These are phyloP conservation scores for Microctonus brassicae DNA, from an alignment of 2,888 invertebrate species.

Conservation along the genomic window DNA sequence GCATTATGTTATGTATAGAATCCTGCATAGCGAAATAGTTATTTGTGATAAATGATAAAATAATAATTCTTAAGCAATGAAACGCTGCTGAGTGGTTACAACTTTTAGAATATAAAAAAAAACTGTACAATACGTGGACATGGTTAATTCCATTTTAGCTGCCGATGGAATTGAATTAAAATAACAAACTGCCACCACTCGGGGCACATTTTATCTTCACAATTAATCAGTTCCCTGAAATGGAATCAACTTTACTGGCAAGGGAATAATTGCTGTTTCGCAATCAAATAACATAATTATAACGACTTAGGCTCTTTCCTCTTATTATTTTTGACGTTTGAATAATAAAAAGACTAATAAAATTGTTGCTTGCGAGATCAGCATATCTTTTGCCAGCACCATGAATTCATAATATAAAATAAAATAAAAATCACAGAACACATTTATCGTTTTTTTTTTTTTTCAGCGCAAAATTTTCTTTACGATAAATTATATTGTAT, in stretches of 20 bases:
- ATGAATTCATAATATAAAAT: background rate
- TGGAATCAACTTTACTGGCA: slow-evolving; percentile 24
- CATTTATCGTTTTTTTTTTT: background rate
- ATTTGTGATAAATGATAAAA: slow-evolving; percentile 58
- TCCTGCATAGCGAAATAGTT: slow-evolving; percentile 56
- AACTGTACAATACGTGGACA: slow-evolving; percentile 60
- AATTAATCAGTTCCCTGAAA: slow-evolving; percentile 19
- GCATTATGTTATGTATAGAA: slow-evolving; percentile 63
- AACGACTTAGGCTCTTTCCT: slow-evolving; percentile 31
- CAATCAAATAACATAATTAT: slow-evolving; percentile 14
- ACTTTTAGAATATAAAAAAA: slow-evolving; percentile 49
- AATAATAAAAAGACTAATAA: background rate
- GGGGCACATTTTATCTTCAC: background rate
- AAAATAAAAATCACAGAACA: background rate
- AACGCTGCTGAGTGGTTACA: slow-evolving; percentile 60
- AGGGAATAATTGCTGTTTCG: slow-evolving; percentile 12
- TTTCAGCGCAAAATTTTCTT: background rate
- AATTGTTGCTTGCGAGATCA: background rate
- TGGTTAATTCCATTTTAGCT: slow-evolving; percentile 54
- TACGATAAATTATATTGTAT: background rate
- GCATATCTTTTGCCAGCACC: background rate
- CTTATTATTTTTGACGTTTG: background rate
- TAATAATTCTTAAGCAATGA: slow-evolving; percentile 56
- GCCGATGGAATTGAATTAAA: slow-evolving; percentile 51
- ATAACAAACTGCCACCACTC: background rate